A percentile compares a stretch with the other conserved stretches of the same genome.
Conservation (phyloP, 1,140 invertebrate genomes). For the Drosophila sp. region DNA sequence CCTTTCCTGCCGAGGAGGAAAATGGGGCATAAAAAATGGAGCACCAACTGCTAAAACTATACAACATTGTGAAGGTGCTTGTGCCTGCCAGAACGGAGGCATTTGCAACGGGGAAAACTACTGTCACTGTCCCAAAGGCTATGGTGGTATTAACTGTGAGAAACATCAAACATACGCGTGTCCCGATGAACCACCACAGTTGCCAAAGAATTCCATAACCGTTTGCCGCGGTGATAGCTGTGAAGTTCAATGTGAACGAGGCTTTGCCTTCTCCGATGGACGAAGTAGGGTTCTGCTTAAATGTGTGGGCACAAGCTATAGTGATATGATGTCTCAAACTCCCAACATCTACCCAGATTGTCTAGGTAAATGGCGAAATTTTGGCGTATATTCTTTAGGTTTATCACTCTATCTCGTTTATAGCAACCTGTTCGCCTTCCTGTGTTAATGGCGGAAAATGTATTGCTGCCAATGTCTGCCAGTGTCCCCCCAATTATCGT, state of each 20-base stretch:
- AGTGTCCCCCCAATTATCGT: conserved; percentile 88
- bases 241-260: conserved; percentile 20
- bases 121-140: conserved; percentile 26
- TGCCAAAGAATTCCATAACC: conserved; percentile 25
- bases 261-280: conserved; percentile 21
- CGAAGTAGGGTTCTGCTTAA: conserved; percentile 20
- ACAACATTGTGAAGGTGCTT: conserved; percentile 20
- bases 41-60: no score
- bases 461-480: conserved; percentile 88
- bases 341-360: no score
- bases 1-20: no score
- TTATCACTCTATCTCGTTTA: not conserved
- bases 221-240: conserved; percentile 25
- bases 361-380: no score
- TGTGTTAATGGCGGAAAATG: conserved; percentile 91
- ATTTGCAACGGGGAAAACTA: conserved; percentile 29
- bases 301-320: not conserved
- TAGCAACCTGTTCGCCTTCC: conserved; percentile 88
- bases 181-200: conserved; percentile 1
- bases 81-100: conserved; percentile 21
- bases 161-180: no score
- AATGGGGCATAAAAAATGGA: no score
- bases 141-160: not conserved
- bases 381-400: no score
- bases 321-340: no score